phyloP scores from a whole-genome alignment of 2,888 invertebrate species.

The Trypoxylon attenuatum region DNA sequence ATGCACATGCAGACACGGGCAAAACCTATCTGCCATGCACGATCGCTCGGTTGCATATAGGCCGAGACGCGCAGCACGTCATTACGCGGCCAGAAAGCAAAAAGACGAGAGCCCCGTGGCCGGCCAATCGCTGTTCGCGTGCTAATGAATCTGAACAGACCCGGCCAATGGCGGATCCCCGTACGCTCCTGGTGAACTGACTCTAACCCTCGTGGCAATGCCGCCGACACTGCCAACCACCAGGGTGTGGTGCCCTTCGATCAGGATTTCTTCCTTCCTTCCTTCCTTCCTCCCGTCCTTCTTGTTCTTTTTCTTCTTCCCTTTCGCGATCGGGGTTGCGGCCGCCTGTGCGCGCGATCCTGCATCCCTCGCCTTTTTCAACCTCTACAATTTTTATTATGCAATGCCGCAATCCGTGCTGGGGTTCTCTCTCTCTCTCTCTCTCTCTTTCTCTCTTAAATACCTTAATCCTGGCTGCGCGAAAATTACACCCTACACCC shows the following conservation, averaged over 20 bases:
- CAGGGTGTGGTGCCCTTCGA: slow-evolving; percentile 54
- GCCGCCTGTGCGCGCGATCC: slow-evolving; percentile 11
- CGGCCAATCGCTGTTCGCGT: slow-evolving; percentile 63
- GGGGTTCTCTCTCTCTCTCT: background rate
- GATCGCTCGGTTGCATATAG: slow-evolving; percentile 66
- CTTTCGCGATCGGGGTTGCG: slow-evolving; percentile 36
- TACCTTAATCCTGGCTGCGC: background rate
- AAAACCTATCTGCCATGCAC: slow-evolving; percentile 68
- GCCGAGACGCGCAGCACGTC: slow-evolving; percentile 63
- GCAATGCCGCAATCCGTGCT: slow-evolving; percentile 15
- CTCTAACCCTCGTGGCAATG: slow-evolving; percentile 55
- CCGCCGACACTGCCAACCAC: slow-evolving; percentile 43
- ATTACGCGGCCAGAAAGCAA: slow-evolving; percentile 65
- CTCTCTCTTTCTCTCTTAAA: background rate
- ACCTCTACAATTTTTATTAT: slow-evolving; percentile 32
- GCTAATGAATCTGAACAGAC: slow-evolving; percentile 70
- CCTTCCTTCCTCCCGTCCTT: too few relatives aligned
- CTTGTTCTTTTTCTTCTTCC: too few relatives aligned
- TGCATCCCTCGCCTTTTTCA: slow-evolving; percentile 2
- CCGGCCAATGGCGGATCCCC: slow-evolving; percentile 60
- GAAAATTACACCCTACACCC: background rate
- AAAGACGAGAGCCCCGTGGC: slow-evolving; percentile 58
- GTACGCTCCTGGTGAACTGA: slow-evolving; percentile 48
- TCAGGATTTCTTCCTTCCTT: slow-evolving; percentile 40
- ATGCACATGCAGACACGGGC: slow-evolving; percentile 54